phyloP scores from a whole-genome alignment of 2,888 invertebrate species.

The Drosophila bunnanda region DNA sequence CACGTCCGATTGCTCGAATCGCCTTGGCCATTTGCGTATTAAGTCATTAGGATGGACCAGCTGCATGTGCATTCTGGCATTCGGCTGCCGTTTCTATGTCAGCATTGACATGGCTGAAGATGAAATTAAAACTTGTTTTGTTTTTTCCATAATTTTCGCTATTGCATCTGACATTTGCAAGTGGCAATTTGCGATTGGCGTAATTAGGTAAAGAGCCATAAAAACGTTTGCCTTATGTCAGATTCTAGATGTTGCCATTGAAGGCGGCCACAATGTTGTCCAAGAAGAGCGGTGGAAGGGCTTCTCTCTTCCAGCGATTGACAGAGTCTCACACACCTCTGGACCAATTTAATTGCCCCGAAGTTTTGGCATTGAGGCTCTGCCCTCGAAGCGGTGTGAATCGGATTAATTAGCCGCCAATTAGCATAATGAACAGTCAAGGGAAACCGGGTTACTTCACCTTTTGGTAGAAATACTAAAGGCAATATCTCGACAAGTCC shows the following conservation, averaged over 20 bases:
- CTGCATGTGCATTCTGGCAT: slow-evolving; percentile 35
- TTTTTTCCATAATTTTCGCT: slow-evolving; percentile 59
- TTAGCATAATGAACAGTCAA: slow-evolving; percentile 61
- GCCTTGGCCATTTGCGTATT: slow-evolving; percentile 56
- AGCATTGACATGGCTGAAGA: slow-evolving; percentile 50
- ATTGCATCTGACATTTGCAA: slow-evolving; percentile 65
- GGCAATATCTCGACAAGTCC: slow-evolving; percentile 29
- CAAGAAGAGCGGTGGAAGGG: slow-evolving; percentile 30
- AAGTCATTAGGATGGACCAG: slow-evolving; percentile 60
- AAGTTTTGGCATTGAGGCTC: slow-evolving; percentile 27
- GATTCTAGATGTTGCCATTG: slow-evolving; percentile 52
- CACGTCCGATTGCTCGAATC: slow-evolving; percentile 6
- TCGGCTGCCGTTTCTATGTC: slow-evolving; percentile 62
- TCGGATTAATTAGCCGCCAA: slow-evolving; percentile 57
- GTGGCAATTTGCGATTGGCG: slow-evolving; percentile 71
- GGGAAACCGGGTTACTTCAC: slow-evolving; percentile 5
- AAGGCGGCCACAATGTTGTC: slow-evolving; percentile 26
- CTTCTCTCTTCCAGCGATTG: background rate
- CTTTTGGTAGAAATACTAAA: slow-evolving; percentile 3
- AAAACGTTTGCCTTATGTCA: slow-evolving; percentile 50
- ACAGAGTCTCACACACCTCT: slow-evolving; percentile 4
- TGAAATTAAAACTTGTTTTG: slow-evolving; percentile 71
- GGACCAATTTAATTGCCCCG: slow-evolving; percentile 18
- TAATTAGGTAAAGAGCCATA: slow-evolving; percentile 75
- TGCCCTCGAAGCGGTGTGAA: slow-evolving; percentile 53